A percentile compares a stretch with the other conserved stretches of the same genome.
phyloP scores from a whole-genome alignment of 1,140 invertebrate species.

The Nasonia giraulti region DNA sequence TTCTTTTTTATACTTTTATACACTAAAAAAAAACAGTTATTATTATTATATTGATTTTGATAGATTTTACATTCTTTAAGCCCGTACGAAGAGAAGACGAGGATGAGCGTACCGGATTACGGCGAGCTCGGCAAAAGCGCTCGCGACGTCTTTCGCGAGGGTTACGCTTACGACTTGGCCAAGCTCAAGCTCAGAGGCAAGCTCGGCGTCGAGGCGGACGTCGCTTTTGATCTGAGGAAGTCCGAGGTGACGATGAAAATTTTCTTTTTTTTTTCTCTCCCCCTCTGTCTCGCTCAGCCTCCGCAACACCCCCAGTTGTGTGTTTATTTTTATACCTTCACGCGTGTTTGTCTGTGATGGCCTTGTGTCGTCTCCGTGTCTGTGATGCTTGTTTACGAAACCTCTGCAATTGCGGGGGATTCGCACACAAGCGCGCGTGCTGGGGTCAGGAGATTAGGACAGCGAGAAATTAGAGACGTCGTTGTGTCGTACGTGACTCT shows the following conservation, averaged over 20 bases:
- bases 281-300: too few species aligned
- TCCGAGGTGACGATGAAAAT: not conserved
- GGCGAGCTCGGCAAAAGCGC: conserved; percentile 40
- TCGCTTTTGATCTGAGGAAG: not conserved
- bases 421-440: too few species aligned
- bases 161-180: conserved; percentile 27
- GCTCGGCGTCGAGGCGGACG: not conserved
- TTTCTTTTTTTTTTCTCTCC: not conserved
- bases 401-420: too few species aligned
- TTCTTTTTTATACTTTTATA: conserved; percentile 6
- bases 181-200: not conserved
- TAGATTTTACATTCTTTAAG: not conserved
- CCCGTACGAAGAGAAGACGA: not conserved
- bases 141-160: conserved; percentile 43
- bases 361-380: too few species aligned
- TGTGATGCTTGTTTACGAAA: too few species aligned
- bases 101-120: conserved; percentile 39
- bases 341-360: too few species aligned
- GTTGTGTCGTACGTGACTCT: too few species aligned
- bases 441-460: too few species aligned
- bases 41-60: not conserved
- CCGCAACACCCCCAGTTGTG: too few species aligned
- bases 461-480: too few species aligned
- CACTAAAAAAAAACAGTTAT: not conserved
- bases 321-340: not conserved